Conservation (phyloP, 2,888 invertebrate species). For the Prionchulus punctatus region DNA sequence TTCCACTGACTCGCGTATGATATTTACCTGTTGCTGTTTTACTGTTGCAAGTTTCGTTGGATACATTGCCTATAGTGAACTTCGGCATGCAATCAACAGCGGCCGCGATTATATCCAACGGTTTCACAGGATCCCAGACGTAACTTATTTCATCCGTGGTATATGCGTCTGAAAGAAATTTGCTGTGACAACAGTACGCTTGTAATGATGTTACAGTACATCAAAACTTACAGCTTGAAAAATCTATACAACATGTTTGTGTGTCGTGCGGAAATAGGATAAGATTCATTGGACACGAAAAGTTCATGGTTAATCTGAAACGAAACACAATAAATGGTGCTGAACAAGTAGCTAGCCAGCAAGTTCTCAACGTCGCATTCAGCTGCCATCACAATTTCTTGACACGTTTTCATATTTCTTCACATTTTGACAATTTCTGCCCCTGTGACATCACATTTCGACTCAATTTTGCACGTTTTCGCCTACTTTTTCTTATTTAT, state of each 20-base stretch:
- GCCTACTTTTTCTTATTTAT: no score
- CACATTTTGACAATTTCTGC: no score
- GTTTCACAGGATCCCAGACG: slow-evolving; percentile 55
- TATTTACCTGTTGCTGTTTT: slow-evolving; percentile 74
- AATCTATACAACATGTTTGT: slow-evolving; percentile 28
- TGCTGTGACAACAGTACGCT: no score
- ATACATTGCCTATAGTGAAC: slow-evolving; percentile 77
- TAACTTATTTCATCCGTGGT: slow-evolving; percentile 89
- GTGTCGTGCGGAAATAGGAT: slow-evolving; percentile 30
- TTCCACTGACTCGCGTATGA: no score
- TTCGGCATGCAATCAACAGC: slow-evolving; percentile 55
- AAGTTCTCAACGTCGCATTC: no score
- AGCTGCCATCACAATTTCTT: no score
- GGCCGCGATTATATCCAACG: slow-evolving; percentile 53
- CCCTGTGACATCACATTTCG: no score
- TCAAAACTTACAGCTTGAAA: slow-evolving; percentile 25
- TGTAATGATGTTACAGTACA: no score
- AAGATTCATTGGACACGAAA: slow-evolving; percentile 30
- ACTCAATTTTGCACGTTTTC: no score
- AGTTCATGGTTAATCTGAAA: slow-evolving; percentile 23
- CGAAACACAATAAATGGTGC: neutral
- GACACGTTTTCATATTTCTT: no score
- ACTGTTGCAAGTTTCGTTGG: slow-evolving; percentile 85
- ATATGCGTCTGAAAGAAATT: slow-evolving; percentile 81
- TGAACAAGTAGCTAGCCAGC: no score